Conservation (phyloP, 2,113 vertebrate species). For the Pachyramphus minor region DNA sequence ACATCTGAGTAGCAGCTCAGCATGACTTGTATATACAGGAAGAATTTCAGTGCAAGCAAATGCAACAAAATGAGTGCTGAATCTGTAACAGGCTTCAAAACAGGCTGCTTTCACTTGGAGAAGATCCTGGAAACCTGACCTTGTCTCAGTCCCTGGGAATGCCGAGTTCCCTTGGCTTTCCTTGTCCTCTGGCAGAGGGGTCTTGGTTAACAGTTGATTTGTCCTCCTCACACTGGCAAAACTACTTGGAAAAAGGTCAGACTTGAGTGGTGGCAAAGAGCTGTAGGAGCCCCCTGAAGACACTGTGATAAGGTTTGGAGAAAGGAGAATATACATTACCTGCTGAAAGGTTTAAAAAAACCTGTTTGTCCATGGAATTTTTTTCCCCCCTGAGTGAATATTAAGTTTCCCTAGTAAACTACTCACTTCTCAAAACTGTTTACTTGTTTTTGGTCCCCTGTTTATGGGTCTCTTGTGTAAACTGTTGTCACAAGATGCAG, state of each 20-base stretch:
- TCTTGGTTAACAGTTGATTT: background rate
- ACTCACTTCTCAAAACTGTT: background rate
- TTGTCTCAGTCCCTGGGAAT: background rate
- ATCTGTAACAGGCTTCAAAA: background rate
- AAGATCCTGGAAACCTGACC: background rate
- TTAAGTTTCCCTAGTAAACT: background rate
- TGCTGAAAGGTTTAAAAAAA: background rate
- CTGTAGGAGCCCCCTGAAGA: background rate
- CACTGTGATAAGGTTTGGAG: background rate
- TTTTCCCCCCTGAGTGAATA: background rate
- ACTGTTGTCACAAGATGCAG: background rate
- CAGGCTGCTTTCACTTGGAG: background rate
- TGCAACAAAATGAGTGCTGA: background rate
- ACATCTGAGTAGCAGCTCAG: background rate
- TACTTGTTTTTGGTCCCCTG: accelerated
- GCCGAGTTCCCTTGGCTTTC: background rate
- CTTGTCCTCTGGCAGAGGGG: background rate
- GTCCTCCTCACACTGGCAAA: accelerated
- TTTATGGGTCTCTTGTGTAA: background rate
- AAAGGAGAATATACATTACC: background rate
- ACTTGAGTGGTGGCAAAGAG: background rate
- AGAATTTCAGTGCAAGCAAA: background rate
- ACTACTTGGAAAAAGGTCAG: background rate
- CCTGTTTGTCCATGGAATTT: background rate
- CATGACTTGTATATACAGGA: background rate